Base-by-base conservation (phyloP, 2,797 vertebrate genomes). In the Jordanella pulchra region DNA sequence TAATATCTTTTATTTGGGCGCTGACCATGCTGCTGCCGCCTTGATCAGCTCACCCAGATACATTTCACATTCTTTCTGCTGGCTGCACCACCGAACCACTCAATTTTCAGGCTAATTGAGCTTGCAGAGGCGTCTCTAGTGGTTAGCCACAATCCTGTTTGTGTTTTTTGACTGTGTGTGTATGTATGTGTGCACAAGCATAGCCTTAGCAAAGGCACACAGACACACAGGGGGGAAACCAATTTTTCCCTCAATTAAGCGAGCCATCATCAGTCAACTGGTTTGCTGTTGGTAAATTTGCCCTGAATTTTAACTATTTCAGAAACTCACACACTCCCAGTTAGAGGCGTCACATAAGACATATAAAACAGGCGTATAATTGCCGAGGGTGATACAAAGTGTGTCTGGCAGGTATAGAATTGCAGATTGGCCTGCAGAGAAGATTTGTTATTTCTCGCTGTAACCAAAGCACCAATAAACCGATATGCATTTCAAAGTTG, bases 21-120 rank as follows among this genome's bases (percentile, higher is more conserved):
- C 35, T 67, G 71, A 74, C 75, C 67, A 15, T 60, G 51, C 71
- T 73, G 28, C 77, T 51, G 75, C 75, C 47, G 72, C 75, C 75
- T 83, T 88, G 74, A 90, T 88, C 85, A 84, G 60, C 78, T 75
- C 78, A 53, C 74, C 73, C 84, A 83, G 79, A 90, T 91, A 87
- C 79, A 81, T 89, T 93, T 84, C 84, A 87, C 86, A 83, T 89
- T 87, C 81, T 70, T 79, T 84, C 82, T 90, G 66, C 80, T 89
- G 86, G 87, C 89, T 86, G 81, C 85, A 83, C 81, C 79, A 73
- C 80, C 80, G 70, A 87, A 84, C 81, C 77, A 84, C 90, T 91
- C 90, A 86, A 92, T 92, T 92, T 91, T 85, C 86, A 88, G 89
- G 86, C 81, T 91, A 92, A 92, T 90, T 92, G 91, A 93, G 90